Evolutionary conservation across 2,888 invertebrate species (phyloP), one percentile per base, ranked within the genome.

Genomic region (Cantharis lateralis): DNA sequence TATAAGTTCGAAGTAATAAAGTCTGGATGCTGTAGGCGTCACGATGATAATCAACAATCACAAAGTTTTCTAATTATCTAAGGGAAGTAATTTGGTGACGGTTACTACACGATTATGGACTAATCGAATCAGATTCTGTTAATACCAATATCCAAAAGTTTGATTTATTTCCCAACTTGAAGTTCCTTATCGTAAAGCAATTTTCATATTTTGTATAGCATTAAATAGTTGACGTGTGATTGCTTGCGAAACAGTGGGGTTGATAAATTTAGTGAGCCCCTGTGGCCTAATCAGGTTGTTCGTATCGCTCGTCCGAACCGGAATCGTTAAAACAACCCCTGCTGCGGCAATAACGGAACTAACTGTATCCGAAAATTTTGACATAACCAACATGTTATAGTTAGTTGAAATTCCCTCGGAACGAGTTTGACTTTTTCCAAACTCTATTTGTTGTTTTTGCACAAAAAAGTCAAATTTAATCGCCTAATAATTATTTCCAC

Each of bases 31-130:
- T 72, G 61, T n/a, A 77, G 71, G 74, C 70, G 28, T 28, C 70
- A 61, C 62, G 74, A 75, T 69, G 69, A 77, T 78, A 78, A 78
- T 73, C 75, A 78, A 78, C 72, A 75, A 78, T 75, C 75, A 70
- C 70, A 78, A 78, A 78, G 78, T 78, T 78, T 78, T 78, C 78
- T 78, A 78, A 78, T 78, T 78, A 78, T 78, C 78, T 70, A 66
- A 70, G 73, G 75, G 75, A 75, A 78, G 75, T 70, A 75, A 78
- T 78, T 78, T 72, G 62, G 76, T 68, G 74, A 70, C 48, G 24
- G 71, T 62, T 68, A 77, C 74, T 70, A 77, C 70, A 75, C 63
- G 77, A 69, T 77, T 77, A 77, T 75, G 66, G 70, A 70, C 73
- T 71, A 76, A 74, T 62, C 69, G 70, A 74, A 71, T 72, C 28